Evolutionary conservation across 2,797 vertebrate species (phyloP).

Genomic region (Microctenopoma stevenorrisi): DNA sequence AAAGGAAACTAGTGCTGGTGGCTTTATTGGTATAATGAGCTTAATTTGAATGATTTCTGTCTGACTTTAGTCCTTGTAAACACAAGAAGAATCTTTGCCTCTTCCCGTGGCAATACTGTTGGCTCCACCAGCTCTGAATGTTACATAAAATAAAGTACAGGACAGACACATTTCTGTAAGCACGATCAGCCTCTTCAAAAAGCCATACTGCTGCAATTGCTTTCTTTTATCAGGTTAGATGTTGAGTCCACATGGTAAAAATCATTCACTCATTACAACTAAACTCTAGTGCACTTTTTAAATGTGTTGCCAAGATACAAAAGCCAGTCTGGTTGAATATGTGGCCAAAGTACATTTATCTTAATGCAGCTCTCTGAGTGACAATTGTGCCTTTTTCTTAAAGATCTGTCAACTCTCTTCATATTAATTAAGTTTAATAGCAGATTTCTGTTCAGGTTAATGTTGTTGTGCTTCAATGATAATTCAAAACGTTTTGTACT

Average conservation of each 20-base stretch:
- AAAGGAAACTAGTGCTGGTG: constrained; percentile 27
- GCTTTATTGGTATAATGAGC: constrained; percentile 9
- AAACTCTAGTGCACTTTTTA: constrained; percentile 13
- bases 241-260: not conserved
- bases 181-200: not conserved
- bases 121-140: not conserved
- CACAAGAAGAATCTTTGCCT: not conserved
- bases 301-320: not conserved
- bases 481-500: not conserved
- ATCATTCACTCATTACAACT: not conserved
- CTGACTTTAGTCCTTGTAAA: not conserved
- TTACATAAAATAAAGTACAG: not conserved
- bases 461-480: not conserved
- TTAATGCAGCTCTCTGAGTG: not conserved
- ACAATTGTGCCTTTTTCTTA: not conserved
- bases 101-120: not conserved
- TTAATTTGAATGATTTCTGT: constrained; percentile 17
- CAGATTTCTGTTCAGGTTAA: not conserved
- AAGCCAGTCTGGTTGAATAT: not conserved
- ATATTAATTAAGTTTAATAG: not conserved
- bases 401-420: not conserved
- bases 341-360: constrained; percentile 8
- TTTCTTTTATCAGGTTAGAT: constrained; percentile 23
- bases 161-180: not conserved
- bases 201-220: not conserved